Evolutionary conservation across 2,797 vertebrate species (phyloP).

Genomic region (Neoniphon sammara): DNA sequence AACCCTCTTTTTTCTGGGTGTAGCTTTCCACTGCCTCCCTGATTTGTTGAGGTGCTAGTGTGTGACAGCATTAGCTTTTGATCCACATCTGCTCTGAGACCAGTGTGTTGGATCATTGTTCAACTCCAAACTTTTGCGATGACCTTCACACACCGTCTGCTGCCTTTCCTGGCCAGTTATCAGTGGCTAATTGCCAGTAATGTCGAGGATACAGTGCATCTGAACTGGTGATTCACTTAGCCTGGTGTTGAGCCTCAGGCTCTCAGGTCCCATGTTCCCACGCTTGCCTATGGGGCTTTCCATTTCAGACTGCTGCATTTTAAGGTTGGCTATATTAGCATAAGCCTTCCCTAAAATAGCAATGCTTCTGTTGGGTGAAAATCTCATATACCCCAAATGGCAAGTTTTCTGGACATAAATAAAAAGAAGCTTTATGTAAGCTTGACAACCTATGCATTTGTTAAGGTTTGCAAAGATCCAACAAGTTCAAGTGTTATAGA

Average conservation of each 20-base stretch:
- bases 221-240: constrained; percentile 76
- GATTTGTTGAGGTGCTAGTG: background rate
- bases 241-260: constrained; percentile 56
- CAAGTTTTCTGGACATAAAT: too few species aligned
- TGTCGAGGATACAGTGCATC: constrained; percentile 67
- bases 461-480: too few species aligned
- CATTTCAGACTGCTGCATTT: constrained; percentile 15
- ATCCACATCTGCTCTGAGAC: constrained; percentile 2
- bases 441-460: too few species aligned
- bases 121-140: constrained; percentile 22
- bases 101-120: constrained; percentile 7
- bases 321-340: constrained; percentile 1
- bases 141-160: constrained; percentile 69
- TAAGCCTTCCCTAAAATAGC: background rate
- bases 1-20: too few species aligned
- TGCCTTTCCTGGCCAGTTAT: constrained; percentile 75
- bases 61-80: constrained; percentile 15
- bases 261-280: constrained; percentile 83
- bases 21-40: background rate
- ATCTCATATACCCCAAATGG: too few species aligned
- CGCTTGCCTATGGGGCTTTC: constrained; percentile 71
- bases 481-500: too few species aligned
- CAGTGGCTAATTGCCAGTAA: constrained; percentile 80
- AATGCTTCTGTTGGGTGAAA: too few species aligned
- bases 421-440: too few species aligned